These are phyloP conservation scores for Indri indri DNA, from an alignment of 2,113 vertebrate species.

Conservation along the genomic window DNA sequence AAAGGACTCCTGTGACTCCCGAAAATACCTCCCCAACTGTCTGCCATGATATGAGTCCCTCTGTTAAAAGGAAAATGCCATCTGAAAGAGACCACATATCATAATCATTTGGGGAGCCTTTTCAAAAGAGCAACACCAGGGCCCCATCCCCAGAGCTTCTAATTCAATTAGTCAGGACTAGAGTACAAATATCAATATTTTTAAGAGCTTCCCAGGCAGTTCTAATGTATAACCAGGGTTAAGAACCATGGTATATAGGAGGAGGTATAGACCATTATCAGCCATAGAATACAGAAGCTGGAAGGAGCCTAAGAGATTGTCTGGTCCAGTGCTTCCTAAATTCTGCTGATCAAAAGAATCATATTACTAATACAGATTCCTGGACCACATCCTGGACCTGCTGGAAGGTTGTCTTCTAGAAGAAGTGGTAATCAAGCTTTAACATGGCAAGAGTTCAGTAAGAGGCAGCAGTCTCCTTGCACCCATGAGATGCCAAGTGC, in stretches of 20 bases:
- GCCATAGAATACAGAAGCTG: neutral
- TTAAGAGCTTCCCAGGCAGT: conserved; percentile 28
- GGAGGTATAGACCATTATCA: neutral
- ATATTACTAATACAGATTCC: neutral
- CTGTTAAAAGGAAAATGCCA: conserved; percentile 27
- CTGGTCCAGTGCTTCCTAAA: neutral
- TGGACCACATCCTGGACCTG: neutral
- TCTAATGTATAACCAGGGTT: neutral
- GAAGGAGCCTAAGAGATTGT: neutral
- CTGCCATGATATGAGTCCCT: neutral
- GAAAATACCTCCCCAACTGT: neutral
- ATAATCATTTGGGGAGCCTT: conserved; percentile 1
- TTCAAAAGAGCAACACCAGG: conserved; percentile 30
- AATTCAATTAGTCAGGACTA: conserved; percentile 11
- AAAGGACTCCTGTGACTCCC: neutral
- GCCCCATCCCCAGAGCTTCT: neutral
- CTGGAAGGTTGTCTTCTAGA: neutral
- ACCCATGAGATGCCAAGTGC: neutral
- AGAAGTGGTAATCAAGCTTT: conserved; percentile 15
- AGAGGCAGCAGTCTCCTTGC: neutral
- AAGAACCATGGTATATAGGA: neutral
- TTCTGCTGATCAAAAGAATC: neutral
- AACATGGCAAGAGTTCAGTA: neutral
- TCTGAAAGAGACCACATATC: neutral
- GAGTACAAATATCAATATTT: neutral